A percentile compares a stretch with the other conserved stretches of the same genome.
These are phyloP conservation scores for Apodemus agrarius DNA, from an alignment of 2,797 vertebrate species.

Conservation along the genomic window DNA sequence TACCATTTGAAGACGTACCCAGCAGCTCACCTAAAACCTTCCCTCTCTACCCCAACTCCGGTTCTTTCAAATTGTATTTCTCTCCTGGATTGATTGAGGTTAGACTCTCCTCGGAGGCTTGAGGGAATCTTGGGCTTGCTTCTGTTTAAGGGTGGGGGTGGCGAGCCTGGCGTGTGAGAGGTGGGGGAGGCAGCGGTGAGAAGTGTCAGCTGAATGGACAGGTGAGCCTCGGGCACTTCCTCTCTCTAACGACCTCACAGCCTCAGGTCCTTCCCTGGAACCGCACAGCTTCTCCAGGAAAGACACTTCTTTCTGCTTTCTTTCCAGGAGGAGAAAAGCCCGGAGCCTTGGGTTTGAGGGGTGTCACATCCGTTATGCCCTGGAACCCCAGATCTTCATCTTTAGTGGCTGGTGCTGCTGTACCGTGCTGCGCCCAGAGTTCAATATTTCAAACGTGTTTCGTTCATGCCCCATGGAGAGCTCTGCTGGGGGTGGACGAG, in stretches of 20 bases:
- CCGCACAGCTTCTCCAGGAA: background rate
- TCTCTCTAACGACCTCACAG: background rate
- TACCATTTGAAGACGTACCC: background rate
- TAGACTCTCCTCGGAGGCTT: background rate
- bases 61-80: background rate
- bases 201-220: no score
- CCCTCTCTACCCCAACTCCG: background rate
- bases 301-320: background rate
- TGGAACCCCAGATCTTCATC: background rate
- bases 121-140: background rate
- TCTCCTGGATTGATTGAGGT: background rate
- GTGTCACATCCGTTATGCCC: no score
- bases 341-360: rapidly evolving
- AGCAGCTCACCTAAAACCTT: background rate
- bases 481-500: background rate
- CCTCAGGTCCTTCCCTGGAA: background rate
- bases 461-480: background rate
- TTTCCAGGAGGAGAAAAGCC: background rate
- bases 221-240: background rate
- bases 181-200: background rate
- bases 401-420: background rate
- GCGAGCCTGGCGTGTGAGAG: background rate
- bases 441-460: background rate
- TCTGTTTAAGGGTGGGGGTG: background rate
- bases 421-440: rapidly evolving